phyloP scores from a whole-genome alignment of 1,140 invertebrate genomes.

The Brachionus asplanchnoidis region DNA sequence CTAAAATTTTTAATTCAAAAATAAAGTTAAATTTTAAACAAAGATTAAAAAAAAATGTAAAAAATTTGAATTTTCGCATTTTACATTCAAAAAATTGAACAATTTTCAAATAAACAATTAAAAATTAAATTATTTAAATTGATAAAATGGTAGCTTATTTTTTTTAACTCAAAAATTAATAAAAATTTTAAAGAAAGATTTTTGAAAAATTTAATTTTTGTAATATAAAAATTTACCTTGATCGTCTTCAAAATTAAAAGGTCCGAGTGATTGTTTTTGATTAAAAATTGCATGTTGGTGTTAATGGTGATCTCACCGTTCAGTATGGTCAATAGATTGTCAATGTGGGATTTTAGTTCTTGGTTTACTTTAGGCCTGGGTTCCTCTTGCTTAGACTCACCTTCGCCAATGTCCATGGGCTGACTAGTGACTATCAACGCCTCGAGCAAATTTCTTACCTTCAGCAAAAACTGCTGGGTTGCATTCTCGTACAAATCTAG shows the following conservation, averaged over 20 bases:
- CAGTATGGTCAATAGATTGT: conserved; percentile 84
- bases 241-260: conserved; percentile 94
- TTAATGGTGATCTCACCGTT: conserved; percentile 91
- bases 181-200: not conserved
- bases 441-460: conserved; percentile 60
- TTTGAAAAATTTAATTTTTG: not conserved
- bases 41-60: no score
- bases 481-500: conserved; percentile 99
- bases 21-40: no score
- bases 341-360: conserved; percentile 57
- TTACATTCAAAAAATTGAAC: no score
- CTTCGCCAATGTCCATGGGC: conserved; percentile 40
- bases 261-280: conserved; percentile 95
- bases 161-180: no score
- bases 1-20: no score
- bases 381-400: conserved; percentile 39
- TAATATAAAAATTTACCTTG: conserved; percentile 50
- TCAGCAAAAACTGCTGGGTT: conserved; percentile 78
- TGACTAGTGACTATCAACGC: conserved; percentile 67
- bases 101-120: no score
- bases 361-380: conserved; percentile 35
- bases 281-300: conserved; percentile 92
- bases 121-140: no score
- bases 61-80: no score
- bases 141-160: no score